Evolutionary conservation across 1,140 invertebrate genomes (phyloP).

Genomic region (Ephestia elutella): DNA sequence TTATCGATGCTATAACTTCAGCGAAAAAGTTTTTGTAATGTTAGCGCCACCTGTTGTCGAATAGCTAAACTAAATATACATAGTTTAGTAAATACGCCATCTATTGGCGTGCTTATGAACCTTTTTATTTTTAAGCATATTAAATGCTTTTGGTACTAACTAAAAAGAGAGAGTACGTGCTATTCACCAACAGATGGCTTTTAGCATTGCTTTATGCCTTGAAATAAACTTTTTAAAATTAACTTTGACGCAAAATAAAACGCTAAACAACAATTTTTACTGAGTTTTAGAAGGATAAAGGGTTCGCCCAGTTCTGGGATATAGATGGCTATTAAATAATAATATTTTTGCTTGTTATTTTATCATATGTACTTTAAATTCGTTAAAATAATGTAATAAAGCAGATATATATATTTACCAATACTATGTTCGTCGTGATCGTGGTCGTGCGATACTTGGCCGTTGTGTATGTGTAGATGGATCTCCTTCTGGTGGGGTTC

Average conservation of each 20-base stretch:
- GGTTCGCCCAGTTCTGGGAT: too few species aligned
- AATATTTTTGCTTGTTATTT: too few species aligned
- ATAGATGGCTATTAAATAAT: too few species aligned
- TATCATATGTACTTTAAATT: not conserved
- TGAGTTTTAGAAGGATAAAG: too few species aligned
- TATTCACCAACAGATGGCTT: constrained; percentile 26
- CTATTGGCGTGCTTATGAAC: not conserved
- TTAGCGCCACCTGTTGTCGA: constrained; percentile 22
- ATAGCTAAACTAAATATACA: not conserved
- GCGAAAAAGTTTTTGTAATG: not conserved
- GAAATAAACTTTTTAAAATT: not conserved
- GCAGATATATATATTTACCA: constrained; percentile 23
- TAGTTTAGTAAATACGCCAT: not conserved
- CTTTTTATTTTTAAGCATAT: too few species aligned
- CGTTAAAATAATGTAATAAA: not conserved
- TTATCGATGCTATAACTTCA: too few species aligned
- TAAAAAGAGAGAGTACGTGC: not conserved
- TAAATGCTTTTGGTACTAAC: too few species aligned
- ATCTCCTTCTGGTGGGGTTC: constrained; percentile 60
- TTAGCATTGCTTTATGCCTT: not conserved
- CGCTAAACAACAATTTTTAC: too few species aligned
- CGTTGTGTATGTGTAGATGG: constrained; percentile 63
- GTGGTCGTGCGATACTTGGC: constrained; percentile 29
- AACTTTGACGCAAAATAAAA: too few species aligned
- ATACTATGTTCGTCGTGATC: constrained; percentile 32